A percentile compares a stretch with the other conserved stretches of the same genome.
Evolutionary conservation across 1,140 invertebrate genomes (phyloP).

Genomic region (Lordiphosa stackelbergi): DNA sequence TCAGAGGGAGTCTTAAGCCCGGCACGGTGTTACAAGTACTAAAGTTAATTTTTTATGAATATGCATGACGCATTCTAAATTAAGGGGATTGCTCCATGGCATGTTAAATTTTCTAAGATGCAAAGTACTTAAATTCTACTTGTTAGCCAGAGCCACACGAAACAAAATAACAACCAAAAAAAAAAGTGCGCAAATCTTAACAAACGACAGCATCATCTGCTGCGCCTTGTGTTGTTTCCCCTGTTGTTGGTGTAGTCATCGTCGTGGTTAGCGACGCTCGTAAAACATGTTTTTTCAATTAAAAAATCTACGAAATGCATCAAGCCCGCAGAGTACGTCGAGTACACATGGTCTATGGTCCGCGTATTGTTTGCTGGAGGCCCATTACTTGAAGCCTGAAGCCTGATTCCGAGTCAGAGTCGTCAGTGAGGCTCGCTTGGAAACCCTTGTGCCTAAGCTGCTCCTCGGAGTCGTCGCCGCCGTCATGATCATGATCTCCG

Average conservation of each 20-base stretch:
- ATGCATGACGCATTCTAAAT: conserved; percentile 31
- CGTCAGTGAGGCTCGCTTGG: conserved; percentile 41
- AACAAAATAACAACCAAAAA: conserved; percentile 14
- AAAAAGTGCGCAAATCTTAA: conserved; percentile 59
- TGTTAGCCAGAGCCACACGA: conserved; percentile 35
- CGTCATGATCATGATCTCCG: conserved; percentile 24
- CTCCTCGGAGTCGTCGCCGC: conserved; percentile 13
- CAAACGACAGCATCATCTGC: conserved; percentile 71
- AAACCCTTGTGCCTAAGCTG: conserved; percentile 25
- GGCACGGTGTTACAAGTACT: not conserved
- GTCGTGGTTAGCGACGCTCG: conserved; percentile 67
- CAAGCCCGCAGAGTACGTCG: conserved; percentile 34
- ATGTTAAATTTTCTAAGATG: conserved; percentile 11
- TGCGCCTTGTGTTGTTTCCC: conserved; percentile 48
- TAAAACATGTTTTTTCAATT: conserved; percentile 76
- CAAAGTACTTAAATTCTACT: conserved; percentile 54
- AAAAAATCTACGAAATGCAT: conserved; percentile 73
- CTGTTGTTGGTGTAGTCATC: conserved; percentile 44
- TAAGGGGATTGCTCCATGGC: conserved; percentile 12
- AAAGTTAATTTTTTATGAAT: not conserved
- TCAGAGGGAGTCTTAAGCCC: too few species aligned
- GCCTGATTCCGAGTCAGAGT: conserved; percentile 21
- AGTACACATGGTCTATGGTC: conserved; percentile 33
- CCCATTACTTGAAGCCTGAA: conserved; percentile 34
- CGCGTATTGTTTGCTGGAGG: conserved; percentile 25